A percentile compares a stretch with the other conserved stretches of the same genome.
These are phyloP conservation scores for Coreius guichenoti DNA, from an alignment of 2,797 vertebrate genomes.

Conservation along the genomic window DNA sequence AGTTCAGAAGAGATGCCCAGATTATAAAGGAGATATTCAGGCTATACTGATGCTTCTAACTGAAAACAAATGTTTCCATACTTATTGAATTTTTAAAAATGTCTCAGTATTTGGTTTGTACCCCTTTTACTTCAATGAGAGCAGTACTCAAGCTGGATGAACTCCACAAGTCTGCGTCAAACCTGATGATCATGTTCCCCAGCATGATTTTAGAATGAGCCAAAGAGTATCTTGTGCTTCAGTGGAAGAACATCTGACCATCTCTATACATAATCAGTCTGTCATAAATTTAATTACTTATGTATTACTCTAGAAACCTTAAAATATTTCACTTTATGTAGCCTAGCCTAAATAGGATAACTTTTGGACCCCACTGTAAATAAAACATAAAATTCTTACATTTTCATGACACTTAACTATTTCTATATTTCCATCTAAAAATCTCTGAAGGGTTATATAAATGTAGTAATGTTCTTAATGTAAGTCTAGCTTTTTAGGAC, in stretches of 20 bases:
- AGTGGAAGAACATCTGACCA: slow-evolving; percentile 18
- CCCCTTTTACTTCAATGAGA: background rate
- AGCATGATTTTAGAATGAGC: background rate
- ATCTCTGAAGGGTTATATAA: background rate
- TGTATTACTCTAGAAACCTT: background rate
- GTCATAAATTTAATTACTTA: background rate
- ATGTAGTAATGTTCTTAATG: background rate
- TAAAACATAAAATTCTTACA: background rate
- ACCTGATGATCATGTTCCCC: slow-evolving; percentile 2
- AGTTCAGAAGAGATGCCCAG: slow-evolving; percentile 24
- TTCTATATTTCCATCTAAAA: background rate
- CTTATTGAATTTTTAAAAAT: background rate
- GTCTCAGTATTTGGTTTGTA: background rate
- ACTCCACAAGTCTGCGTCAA: background rate
- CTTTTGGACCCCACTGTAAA: background rate
- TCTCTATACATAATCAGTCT: background rate
- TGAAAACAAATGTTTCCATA: background rate
- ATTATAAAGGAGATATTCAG: background rate
- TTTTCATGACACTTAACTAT: too few species aligned
- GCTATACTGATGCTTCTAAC: background rate
- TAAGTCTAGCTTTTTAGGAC: background rate
- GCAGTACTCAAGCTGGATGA: background rate
- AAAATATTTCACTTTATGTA: background rate
- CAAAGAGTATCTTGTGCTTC: slow-evolving; percentile 16
- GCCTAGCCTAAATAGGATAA: background rate